Percentiles rank a stretch among this genome's conserved stretches.
Conservation (phyloP, 2,888 invertebrate genomes). For the Brachyptera risi region DNA sequence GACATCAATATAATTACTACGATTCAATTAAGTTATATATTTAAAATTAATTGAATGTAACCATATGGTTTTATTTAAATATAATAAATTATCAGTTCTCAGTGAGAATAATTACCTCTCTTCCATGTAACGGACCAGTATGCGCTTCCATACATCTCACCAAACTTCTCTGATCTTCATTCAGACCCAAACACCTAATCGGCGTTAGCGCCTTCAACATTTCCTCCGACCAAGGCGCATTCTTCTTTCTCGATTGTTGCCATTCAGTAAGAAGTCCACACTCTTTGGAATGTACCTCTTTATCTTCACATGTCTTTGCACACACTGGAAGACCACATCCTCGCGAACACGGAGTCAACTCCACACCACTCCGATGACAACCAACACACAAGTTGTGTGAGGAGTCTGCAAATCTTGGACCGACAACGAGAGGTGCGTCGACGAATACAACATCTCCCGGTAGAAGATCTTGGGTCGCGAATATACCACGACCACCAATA, state of each 20-base stretch:
- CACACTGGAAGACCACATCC: conserved; percentile 69
- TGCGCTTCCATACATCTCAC: conserved; percentile 53
- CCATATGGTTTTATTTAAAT: too few species aligned
- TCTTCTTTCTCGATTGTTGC: conserved; percentile 10
- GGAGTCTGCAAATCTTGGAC: conserved; percentile 57
- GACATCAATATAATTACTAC: too few species aligned
- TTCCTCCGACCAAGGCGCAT: conserved; percentile 40
- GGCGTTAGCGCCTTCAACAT: conserved; percentile 47
- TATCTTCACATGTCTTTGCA: conserved; percentile 57
- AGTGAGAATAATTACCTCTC: conserved; percentile 45
- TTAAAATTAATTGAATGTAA: too few species aligned
- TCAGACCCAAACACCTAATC: conserved; percentile 46
- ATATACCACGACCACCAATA: conserved; percentile 66
- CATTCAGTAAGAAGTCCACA: conserved; percentile 46
- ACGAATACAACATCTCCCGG: conserved; percentile 66
- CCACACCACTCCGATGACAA: conserved; percentile 40
- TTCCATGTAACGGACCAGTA: conserved; percentile 51
- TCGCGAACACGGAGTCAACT: conserved; percentile 21
- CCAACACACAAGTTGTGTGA: conserved; percentile 58
- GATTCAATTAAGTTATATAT: too few species aligned
- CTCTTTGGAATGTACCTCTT: conserved; percentile 56
- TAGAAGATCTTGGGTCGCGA: conserved; percentile 62
- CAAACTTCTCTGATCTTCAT: conserved; percentile 48
- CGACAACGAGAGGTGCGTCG: conserved; percentile 65
- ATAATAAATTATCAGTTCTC: too few species aligned